phyloP scores from a whole-genome alignment of 2,797 vertebrate genomes.

The Epinephelus malabaricus region DNA sequence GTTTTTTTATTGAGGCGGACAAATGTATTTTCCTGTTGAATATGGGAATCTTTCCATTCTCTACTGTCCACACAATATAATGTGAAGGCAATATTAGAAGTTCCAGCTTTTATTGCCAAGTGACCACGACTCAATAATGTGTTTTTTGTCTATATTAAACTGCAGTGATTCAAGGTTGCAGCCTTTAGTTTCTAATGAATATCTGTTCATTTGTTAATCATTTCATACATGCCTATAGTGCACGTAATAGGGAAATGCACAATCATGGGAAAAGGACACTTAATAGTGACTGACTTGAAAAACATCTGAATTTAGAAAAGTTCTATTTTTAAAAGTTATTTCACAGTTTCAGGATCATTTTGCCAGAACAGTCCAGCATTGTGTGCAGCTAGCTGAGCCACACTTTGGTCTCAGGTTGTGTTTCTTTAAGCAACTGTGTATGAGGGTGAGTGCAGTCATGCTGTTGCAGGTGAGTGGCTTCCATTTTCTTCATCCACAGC shows the following conservation, averaged over 20 bases:
- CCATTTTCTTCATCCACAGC: slow-evolving; percentile 37
- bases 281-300: neutral
- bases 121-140: neutral
- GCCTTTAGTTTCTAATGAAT: neutral
- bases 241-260: neutral
- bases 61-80: no score
- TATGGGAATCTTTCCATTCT: no score
- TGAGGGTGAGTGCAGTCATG: slow-evolving; percentile 19
- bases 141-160: neutral
- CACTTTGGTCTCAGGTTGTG: slow-evolving; percentile 11
- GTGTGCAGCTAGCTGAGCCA: neutral
- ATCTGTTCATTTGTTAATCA: neutral
- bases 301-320: neutral
- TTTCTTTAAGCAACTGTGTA: slow-evolving; percentile 12
- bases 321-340: neutral
- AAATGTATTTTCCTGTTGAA: no score
- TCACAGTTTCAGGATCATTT: neutral
- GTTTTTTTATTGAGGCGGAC: no score
- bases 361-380: neutral
- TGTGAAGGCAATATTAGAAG: neutral
- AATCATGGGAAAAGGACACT: neutral
- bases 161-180: neutral
- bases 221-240: neutral
- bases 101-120: neutral
- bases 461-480: slow-evolving; percentile 41